Base-by-base conservation (phyloP, 2,113 vertebrate species). In the Budorcas taxicolor region DNA sequence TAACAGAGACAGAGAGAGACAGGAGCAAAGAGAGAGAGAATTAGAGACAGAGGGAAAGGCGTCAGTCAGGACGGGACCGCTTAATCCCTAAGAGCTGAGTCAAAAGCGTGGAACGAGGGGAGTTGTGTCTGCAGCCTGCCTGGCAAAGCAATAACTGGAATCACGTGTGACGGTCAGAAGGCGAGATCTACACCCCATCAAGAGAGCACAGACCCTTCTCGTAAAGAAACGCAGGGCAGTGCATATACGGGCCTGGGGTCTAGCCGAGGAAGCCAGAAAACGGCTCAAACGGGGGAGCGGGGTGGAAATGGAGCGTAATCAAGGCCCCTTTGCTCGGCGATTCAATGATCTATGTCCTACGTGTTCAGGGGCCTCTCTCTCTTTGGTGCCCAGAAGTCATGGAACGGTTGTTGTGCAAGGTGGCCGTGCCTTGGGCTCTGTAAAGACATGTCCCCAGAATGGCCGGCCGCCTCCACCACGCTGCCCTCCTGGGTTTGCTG, bases 221-320 rank as follows among this genome's bases (percentile, higher is more conserved):
- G 0, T 52, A 33, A 81, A 3, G 45, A 33, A 33, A 21, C 45
- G 0, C 31, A 2, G 9, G 9, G 47, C 78, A 50, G 29, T 19
- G 9, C 16, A 3, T 3, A 4, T 3, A 2, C 3, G 29, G 6
- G 29, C 78, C 78, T 50, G 15, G 45, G 31, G 8, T 33, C 45
- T 0, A 31, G 45, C 45, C 5, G 3, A 12, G 45, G 45, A 50
- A 81, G 29, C 5, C 45, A 10, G 16, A 6, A 6, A 11, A 11
- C 0, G 9, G 16, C 31, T 50, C 29, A 6, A 19, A 33, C 45
- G 3, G 3, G 40, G 40, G 40, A 4, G 40, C 27, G 1, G 1
- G 3, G 15, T 9, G 29, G 45, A 11, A 8, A 19, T 17, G 40
- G 14, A 15, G 29, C 0, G 0, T 2, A 80, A 33, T 50, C 5